Conservation (phyloP, 1,140 invertebrate species). For the Drosophila biarmipes region DNA sequence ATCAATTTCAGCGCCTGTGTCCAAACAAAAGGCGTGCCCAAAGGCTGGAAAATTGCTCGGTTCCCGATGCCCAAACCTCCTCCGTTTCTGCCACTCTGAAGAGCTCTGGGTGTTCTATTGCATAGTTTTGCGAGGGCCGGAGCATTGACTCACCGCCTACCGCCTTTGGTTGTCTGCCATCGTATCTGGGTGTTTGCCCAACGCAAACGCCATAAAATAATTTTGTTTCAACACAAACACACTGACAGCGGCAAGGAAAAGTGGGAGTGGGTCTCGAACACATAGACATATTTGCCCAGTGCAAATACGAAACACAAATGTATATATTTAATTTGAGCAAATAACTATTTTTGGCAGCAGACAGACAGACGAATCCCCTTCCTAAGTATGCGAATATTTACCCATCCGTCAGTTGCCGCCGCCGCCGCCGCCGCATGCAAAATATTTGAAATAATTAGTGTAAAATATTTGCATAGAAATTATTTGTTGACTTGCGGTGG, state of each 20-base stretch:
- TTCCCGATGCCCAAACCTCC: not conserved
- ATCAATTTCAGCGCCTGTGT: constrained; percentile 78
- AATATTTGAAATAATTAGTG: constrained; percentile 81
- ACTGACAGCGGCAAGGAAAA: constrained; percentile 20
- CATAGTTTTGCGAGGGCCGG: constrained; percentile 43
- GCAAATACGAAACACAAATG: constrained; percentile 78
- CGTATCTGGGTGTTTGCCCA: constrained; percentile 43
- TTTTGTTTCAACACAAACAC: constrained; percentile 64
- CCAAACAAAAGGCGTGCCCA: constrained; percentile 76
- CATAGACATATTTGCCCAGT: constrained; percentile 64
- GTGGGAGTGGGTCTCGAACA: not conserved
- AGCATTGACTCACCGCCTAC: constrained; percentile 53
- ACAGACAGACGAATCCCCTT: constrained; percentile 20
- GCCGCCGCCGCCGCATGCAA: constrained; percentile 49
- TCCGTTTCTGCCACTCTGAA: not conserved
- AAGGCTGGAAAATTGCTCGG: constrained; percentile 71
- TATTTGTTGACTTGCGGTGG: constrained; percentile 75
- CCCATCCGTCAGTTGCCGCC: constrained; percentile 26
- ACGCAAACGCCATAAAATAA: constrained; percentile 73
- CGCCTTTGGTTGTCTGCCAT: constrained; percentile 33
- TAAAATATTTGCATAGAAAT: constrained; percentile 81
- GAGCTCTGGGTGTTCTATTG: constrained; percentile 12
- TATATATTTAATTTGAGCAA: constrained; percentile 79
- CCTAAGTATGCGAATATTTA: constrained; percentile 6
- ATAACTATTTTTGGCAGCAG: constrained; percentile 68